These are phyloP conservation scores for Papilio helenus DNA, from an alignment of 1,140 invertebrate genomes.

Conservation along the genomic window DNA sequence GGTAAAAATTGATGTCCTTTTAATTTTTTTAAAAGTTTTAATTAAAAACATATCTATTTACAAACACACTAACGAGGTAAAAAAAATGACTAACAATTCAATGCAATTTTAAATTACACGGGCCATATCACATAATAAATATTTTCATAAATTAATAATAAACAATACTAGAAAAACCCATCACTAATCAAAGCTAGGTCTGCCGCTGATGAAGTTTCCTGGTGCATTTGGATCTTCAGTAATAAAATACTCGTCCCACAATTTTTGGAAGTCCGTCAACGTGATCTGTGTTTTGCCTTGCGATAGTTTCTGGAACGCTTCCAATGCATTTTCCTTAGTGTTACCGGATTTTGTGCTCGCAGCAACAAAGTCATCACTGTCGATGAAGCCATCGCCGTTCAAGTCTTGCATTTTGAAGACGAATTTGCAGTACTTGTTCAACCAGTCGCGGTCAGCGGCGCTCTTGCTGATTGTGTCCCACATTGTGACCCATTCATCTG, in stretches of 20 bases:
- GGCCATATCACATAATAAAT: not conserved
- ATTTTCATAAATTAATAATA: not conserved
- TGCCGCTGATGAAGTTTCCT: constrained; percentile 7
- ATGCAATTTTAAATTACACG: too few relatives aligned
- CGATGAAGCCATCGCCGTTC: constrained; percentile 90
- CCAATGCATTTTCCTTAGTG: not conserved
- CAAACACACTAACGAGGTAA: not conserved
- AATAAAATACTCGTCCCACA: not conserved
- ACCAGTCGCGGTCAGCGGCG: constrained; percentile 89
- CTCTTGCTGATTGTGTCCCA: constrained; percentile 91
- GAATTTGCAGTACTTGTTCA: constrained; percentile 89
- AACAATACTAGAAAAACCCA: not conserved
- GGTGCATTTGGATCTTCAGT: constrained; percentile 12
- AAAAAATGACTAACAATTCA: not conserved
- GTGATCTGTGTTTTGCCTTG: not conserved
- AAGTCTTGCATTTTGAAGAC: constrained; percentile 93
- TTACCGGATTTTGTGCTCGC: not conserved
- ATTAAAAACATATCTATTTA: not conserved
- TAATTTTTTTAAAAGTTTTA: not conserved
- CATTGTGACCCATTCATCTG: constrained; percentile 92
- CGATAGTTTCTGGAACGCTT: not conserved
- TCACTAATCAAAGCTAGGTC: not conserved
- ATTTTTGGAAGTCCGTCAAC: not conserved
- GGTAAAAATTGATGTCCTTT: not conserved
- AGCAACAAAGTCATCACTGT: constrained; percentile 71